Evolutionary conservation across 2,888 invertebrate species (phyloP).

Genomic region (Rugalucina vietnamica): DNA sequence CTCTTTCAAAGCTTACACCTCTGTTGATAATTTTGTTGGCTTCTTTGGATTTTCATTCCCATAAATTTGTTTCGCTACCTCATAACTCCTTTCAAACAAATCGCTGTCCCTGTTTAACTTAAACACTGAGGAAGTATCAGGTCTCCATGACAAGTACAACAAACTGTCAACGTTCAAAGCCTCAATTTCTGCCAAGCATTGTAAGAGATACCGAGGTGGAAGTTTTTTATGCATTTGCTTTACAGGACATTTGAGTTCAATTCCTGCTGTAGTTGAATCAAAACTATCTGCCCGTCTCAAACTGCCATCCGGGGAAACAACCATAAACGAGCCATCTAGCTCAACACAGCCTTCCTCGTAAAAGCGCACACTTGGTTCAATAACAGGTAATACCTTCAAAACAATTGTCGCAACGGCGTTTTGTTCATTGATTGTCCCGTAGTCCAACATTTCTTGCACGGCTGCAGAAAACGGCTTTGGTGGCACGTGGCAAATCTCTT

Average conservation of each 20-base stretch:
- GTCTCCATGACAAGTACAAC: conserved; percentile 37
- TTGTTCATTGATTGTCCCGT: conserved; percentile 16
- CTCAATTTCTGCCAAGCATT: conserved; percentile 36
- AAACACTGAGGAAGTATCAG: conserved; percentile 14
- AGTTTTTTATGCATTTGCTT: conserved; percentile 9
- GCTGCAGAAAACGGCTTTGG: not conserved
- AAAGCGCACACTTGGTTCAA: conserved; percentile 27
- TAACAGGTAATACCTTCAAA: conserved; percentile 14
- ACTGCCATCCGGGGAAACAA: conserved; percentile 57
- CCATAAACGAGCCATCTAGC: conserved; percentile 22
- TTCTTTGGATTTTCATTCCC: conserved; percentile 25
- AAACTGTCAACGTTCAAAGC: conserved; percentile 32
- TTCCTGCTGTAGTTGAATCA: conserved; percentile 12
- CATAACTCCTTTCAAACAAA: conserved; percentile 12
- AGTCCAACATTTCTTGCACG: not conserved
- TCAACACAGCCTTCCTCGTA: conserved; percentile 48
- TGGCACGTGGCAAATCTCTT: not conserved
- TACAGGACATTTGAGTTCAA: conserved; percentile 53
- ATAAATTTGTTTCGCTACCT: not conserved
- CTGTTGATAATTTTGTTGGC: conserved; percentile 19
- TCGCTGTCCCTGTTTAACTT: not conserved
- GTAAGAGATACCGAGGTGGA: conserved; percentile 30
- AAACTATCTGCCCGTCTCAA: conserved; percentile 5
- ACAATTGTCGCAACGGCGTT: conserved; percentile 30
- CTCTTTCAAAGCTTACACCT: not conserved